phyloP scores from a whole-genome alignment of 2,797 vertebrate species.

The Borostomias antarcticus region DNA sequence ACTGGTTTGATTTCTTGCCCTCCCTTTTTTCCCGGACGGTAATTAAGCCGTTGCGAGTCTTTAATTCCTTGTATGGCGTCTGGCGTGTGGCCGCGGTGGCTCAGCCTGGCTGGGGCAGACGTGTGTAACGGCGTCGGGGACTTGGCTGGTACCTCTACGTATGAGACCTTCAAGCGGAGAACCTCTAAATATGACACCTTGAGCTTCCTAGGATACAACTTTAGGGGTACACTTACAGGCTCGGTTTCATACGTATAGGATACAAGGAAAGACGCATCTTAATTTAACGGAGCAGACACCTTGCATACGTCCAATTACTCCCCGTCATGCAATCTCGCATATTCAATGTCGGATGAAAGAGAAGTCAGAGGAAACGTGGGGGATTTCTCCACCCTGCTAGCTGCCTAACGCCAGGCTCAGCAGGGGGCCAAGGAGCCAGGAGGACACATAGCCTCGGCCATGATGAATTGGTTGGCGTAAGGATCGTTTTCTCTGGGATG shows the following conservation, averaged over 20 bases:
- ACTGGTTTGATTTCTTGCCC: slow-evolving; percentile 16
- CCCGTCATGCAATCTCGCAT: not conserved
- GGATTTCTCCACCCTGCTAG: not conserved
- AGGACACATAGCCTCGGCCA: not conserved
- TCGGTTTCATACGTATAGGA: not conserved
- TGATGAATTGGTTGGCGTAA: not conserved
- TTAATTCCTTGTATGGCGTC: slow-evolving; percentile 47
- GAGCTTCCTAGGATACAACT: not conserved
- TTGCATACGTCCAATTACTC: not conserved
- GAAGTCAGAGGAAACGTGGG: not conserved
- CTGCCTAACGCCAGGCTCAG: not conserved
- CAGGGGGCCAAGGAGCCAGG: not conserved
- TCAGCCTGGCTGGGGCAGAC: slow-evolving; percentile 43
- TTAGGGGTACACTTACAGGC: not conserved
- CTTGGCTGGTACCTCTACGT: slow-evolving; percentile 8
- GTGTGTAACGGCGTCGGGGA: slow-evolving; percentile 50
- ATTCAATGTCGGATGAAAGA: not conserved
- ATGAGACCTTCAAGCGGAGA: not conserved
- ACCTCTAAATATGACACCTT: not conserved
- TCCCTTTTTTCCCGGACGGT: slow-evolving; percentile 29
- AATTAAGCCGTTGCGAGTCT: slow-evolving; percentile 51
- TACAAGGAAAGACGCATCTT: not conserved
- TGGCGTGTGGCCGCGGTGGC: slow-evolving; percentile 40
- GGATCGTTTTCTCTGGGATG: not conserved
- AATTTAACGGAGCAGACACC: not conserved